These are phyloP conservation scores for Sialis lutaria DNA, from an alignment of 2,888 invertebrate species.

Conservation along the genomic window DNA sequence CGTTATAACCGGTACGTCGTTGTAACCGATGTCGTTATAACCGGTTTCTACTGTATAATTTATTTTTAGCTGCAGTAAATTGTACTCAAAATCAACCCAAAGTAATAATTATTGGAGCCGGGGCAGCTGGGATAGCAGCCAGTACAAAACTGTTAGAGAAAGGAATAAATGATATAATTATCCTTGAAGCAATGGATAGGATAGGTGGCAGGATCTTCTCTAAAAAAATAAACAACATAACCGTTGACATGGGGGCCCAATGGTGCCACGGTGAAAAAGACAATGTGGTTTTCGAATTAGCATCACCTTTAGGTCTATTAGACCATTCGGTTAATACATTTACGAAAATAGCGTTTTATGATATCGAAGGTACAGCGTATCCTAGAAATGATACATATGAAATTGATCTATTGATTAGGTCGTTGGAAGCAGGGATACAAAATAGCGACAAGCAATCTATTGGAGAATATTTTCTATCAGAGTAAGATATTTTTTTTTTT, in stretches of 20 bases:
- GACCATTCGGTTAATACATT: constrained; percentile 11
- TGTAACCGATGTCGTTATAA: no score
- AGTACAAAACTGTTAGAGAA: constrained; percentile 18
- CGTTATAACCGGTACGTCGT: no score
- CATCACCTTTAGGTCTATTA: constrained; percentile 18
- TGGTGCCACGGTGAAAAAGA: constrained; percentile 25
- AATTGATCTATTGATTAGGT: no score
- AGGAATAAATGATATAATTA: constrained; percentile 27
- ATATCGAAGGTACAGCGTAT: constrained; percentile 14
- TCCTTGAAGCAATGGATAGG: constrained; percentile 42
- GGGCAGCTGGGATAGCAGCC: constrained; percentile 36
- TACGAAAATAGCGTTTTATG: constrained; percentile 17
- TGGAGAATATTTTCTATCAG: no score
- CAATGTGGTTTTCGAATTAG: constrained; percentile 21
- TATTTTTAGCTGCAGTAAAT: no score
- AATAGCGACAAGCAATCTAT: no score
- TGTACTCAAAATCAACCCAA: constrained; percentile 9
- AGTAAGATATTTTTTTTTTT: no score
- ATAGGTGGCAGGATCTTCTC: constrained; percentile 31
- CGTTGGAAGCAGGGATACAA: no score
- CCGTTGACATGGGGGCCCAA: constrained; percentile 20
- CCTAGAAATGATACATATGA: no score
- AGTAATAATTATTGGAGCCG: constrained; percentile 38
- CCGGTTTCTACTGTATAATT: no score
- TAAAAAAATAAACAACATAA: constrained; percentile 12